Base-by-base conservation (phyloP, 1,140 invertebrate genomes). In the Neodiprion pinetum region DNA sequence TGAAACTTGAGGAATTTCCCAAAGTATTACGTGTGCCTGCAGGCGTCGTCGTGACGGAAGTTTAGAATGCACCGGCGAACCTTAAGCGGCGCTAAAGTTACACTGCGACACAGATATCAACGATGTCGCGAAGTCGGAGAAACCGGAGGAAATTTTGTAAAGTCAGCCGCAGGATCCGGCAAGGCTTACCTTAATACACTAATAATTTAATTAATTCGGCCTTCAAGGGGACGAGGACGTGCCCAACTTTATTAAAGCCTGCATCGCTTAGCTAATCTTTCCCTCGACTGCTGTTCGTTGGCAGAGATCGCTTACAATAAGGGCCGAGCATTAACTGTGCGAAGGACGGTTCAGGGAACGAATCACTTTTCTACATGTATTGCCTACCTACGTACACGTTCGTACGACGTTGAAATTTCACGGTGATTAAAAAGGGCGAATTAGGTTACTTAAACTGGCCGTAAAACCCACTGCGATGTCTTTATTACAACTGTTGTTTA, bases 131-230 rank as follows among this genome's bases (percentile, higher is more conserved):
- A 40, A 9, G 53, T 17, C 53, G n/a, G 53, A 61, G 53, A 9
- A 7, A 61, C n/a, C 5, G n/a, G 53, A 12, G 53, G n/a, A 17
- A 61, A 61, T 61, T 61, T 14, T 61, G 53, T 61, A 61, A 12
- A 61, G 53, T 61, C 53, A 61, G 53, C 53, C n/a, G n/a, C 53
- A 61, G 11, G 53, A 61, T 17, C 11, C 53, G 1, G 53, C 9
- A 61, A 61, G 53, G 53, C 53, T 61, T 61, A 61, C 53, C n/a
- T 61, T 61, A 61, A 61, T 61, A 17, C 53, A 61, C 5, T 61
- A 14, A 61, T 61, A 61, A 61, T 61, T 61, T 61, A 61, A 61
- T 61, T 61, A 61, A 61, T 61, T 61, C 53, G 11, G 53, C 11
- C n/a, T 61, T 61, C n/a, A 9, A 5, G 53, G 11, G 53, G 11